phyloP scores from a whole-genome alignment of 2,888 invertebrate genomes.

The Drosophila prostipennis region DNA sequence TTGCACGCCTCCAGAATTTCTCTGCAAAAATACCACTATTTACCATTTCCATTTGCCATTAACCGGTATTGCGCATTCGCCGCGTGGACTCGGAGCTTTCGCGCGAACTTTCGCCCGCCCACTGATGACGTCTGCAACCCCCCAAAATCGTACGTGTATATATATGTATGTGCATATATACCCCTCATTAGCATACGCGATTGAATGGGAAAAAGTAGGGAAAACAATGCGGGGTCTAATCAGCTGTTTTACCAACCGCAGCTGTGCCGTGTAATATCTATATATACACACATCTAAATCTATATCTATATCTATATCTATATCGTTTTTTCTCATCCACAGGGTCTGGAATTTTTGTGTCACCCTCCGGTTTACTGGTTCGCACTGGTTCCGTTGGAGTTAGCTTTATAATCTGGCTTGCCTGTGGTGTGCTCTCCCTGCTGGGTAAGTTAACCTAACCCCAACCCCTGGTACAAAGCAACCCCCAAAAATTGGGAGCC shows the following conservation, averaged over 20 bases:
- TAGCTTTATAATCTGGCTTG: slow-evolving; percentile 97
- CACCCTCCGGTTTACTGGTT: slow-evolving; percentile 96
- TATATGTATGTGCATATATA: not conserved
- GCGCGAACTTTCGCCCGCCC: slow-evolving; percentile 14
- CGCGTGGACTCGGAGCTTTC: slow-evolving; percentile 25
- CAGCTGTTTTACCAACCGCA: slow-evolving; percentile 36
- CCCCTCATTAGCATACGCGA: slow-evolving; percentile 23
- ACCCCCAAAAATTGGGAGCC: not conserved
- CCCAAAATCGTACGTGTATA: slow-evolving; percentile 3
- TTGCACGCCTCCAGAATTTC: slow-evolving; percentile 29
- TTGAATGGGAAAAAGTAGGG: slow-evolving; percentile 11
- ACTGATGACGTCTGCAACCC: slow-evolving; percentile 36
- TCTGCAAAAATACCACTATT: slow-evolving; percentile 19
- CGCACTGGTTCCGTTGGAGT: slow-evolving; percentile 97
- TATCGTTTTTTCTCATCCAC: slow-evolving; percentile 39
- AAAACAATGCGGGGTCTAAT: slow-evolving; percentile 11
- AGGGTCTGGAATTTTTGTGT: slow-evolving; percentile 99
- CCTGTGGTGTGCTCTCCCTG: slow-evolving; percentile 95
- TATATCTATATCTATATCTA: not conserved
- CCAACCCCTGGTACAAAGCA: not conserved
- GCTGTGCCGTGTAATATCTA: slow-evolving; percentile 4
- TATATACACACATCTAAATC: not conserved
- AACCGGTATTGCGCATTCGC: slow-evolving; percentile 24
- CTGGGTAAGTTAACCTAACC: slow-evolving; percentile 88
- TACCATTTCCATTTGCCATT: slow-evolving; percentile 35